phyloP scores from a whole-genome alignment of 2,797 vertebrate genomes.

The Dendrocincla fuliginosa region DNA sequence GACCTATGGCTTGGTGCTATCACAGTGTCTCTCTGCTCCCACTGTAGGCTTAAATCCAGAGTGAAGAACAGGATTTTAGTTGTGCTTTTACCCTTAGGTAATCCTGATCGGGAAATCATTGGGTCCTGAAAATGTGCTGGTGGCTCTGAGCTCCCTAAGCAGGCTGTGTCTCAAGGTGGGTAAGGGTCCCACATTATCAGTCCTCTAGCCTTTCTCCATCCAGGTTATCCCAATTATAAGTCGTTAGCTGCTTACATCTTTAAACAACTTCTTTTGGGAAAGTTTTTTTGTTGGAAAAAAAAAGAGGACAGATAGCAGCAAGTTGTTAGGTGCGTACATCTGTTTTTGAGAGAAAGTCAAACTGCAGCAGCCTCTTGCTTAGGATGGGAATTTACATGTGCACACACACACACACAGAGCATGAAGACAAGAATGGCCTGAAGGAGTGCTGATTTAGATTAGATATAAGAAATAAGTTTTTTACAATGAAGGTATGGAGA shows the following conservation, averaged over 20 bases:
- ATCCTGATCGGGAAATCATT: rapidly evolving
- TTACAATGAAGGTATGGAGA: background rate
- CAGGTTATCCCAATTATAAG: background rate
- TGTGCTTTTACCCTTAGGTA: background rate
- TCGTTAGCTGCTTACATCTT: background rate
- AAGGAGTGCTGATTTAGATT: background rate
- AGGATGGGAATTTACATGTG: rapidly evolving
- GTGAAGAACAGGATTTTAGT: background rate
- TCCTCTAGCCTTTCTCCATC: background rate
- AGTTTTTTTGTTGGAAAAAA: background rate
- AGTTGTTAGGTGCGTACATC: background rate
- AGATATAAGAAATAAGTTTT: background rate
- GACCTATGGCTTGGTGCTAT: background rate
- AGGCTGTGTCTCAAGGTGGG: background rate
- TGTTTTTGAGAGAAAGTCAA: background rate
- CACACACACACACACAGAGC: background rate
- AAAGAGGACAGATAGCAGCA: background rate
- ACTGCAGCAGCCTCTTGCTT: background rate
- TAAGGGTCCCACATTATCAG: background rate
- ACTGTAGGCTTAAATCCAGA: background rate
- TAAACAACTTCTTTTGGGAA: background rate
- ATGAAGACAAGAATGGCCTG: background rate
- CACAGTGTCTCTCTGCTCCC: background rate
- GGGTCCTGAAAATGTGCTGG: background rate
- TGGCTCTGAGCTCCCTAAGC: rapidly evolving